Conservation (phyloP, 92 coral and sea anemone genomes). For the Actinostola sp. region DNA sequence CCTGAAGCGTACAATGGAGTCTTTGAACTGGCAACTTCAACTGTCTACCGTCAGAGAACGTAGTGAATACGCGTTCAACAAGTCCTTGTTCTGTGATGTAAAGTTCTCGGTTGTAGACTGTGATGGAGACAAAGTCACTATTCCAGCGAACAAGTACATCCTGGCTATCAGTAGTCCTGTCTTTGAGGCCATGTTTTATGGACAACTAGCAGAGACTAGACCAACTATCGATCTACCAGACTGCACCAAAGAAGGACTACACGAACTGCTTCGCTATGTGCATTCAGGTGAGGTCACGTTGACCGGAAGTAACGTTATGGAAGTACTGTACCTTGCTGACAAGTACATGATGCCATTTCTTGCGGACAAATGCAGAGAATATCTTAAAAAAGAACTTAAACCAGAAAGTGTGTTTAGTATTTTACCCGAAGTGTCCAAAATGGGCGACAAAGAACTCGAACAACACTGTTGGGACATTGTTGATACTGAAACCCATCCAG, state of each 20-base stretch:
- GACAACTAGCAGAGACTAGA: slow-evolving; percentile 63
- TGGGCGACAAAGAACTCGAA: slow-evolving; percentile 51
- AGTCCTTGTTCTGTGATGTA: slow-evolving; percentile 55
- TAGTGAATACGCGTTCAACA: slow-evolving; percentile 58
- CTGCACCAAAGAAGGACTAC: slow-evolving; percentile 64
- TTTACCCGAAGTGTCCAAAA: slow-evolving; percentile 48
- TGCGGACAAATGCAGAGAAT: slow-evolving; percentile 54
- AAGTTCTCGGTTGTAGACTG: slow-evolving; percentile 32
- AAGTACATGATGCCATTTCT: slow-evolving; percentile 71
- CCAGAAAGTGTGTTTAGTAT: slow-evolving; percentile 67
- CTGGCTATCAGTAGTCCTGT: slow-evolving; percentile 77
- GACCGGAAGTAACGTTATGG: slow-evolving; percentile 54
- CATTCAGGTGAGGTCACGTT: slow-evolving; percentile 60
- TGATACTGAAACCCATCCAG: slow-evolving; percentile 53
- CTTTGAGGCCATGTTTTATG: slow-evolving; percentile 77
- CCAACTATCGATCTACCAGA: slow-evolving; percentile 66
- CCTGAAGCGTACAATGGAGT: slow-evolving; percentile 12
- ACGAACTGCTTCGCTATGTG: slow-evolving; percentile 75
- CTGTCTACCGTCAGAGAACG: slow-evolving; percentile 60
- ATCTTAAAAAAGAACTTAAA: slow-evolving; percentile 51
- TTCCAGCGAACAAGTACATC: slow-evolving; percentile 71
- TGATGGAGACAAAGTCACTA: slow-evolving; percentile 37
- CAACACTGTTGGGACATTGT: slow-evolving; percentile 69
- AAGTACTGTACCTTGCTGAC: slow-evolving; percentile 67
- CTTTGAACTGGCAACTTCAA: slow-evolving; percentile 63